A percentile compares a stretch with the other conserved stretches of the same genome.
These are phyloP conservation scores for Plagodis pulveraria DNA, from an alignment of 2,888 invertebrate genomes.

Conservation along the genomic window DNA sequence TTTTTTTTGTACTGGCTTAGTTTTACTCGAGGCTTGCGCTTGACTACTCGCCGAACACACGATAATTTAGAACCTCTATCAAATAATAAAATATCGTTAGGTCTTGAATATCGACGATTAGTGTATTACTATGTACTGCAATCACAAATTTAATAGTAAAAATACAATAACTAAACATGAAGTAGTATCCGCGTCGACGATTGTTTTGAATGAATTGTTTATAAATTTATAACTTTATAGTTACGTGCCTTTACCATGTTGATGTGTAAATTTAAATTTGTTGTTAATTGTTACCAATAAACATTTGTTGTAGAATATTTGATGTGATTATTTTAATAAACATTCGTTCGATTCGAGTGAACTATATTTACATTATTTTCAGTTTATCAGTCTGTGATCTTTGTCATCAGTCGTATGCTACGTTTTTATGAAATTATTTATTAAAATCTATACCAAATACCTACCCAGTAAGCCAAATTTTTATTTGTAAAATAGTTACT, in stretches of 20 bases:
- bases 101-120: too few relatives aligned
- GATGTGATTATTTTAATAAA: slow-evolving; percentile 7
- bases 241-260: slow-evolving; percentile 61
- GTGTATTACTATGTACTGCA: too few relatives aligned
- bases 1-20: too few relatives aligned
- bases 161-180: slow-evolving; percentile 19
- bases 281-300: slow-evolving; percentile 51
- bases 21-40: too few relatives aligned
- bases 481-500: too few relatives aligned
- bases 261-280: slow-evolving; percentile 37
- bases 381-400: not conserved
- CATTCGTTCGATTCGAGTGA: not conserved
- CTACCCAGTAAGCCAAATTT: too few relatives aligned
- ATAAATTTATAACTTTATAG: slow-evolving; percentile 41
- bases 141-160: slow-evolving; percentile 18
- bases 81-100: too few relatives aligned
- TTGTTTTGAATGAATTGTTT: slow-evolving; percentile 43
- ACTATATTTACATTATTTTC: not conserved
- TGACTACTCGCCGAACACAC: too few relatives aligned
- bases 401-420: slow-evolving; percentile 28
- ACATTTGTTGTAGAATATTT: slow-evolving; percentile 35
- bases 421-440: not conserved
- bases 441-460: too few relatives aligned
- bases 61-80: too few relatives aligned
- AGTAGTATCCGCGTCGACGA: slow-evolving; percentile 42